Evolutionary conservation across 2,888 invertebrate genomes (phyloP).

Genomic region (Drosophila histrio): DNA sequence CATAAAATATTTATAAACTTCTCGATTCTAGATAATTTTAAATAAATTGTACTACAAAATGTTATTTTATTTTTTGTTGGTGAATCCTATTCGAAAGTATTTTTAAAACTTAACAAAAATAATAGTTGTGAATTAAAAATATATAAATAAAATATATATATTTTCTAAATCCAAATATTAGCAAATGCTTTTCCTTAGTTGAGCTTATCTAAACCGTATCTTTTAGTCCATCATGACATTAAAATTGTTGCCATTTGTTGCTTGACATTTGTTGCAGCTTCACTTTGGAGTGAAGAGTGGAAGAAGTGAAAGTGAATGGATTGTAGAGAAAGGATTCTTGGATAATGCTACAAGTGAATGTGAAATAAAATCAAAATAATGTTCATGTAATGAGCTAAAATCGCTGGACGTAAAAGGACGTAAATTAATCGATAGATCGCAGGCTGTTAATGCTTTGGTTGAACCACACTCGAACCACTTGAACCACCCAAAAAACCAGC

Average conservation of each 20-base stretch:
- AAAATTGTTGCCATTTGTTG: constrained; percentile 27
- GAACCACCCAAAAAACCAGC: constrained; percentile 2
- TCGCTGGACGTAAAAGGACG: constrained; percentile 15
- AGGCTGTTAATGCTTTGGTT: constrained; percentile 21
- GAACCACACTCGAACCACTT: not conserved
- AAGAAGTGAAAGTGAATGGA: not conserved
- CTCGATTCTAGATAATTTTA: too few species aligned
- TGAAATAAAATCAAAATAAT: constrained; percentile 41
- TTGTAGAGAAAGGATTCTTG: not conserved
- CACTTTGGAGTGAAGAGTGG: not conserved
- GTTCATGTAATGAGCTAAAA: constrained; percentile 42
- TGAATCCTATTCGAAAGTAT: too few species aligned
- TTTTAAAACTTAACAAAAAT: too few species aligned
- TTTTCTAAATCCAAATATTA: too few species aligned
- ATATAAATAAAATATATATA: too few species aligned
- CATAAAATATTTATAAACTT: too few species aligned
- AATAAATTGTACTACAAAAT: too few species aligned
- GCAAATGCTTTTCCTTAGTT: too few species aligned
- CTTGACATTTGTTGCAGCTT: constrained; percentile 1
- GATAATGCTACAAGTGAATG: constrained; percentile 16
- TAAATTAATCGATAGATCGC: constrained; percentile 58
- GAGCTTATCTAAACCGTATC: constrained; percentile 1
- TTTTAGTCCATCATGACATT: not conserved
- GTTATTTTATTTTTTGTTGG: too few species aligned
- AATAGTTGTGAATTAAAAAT: too few species aligned